A percentile compares a stretch with the other conserved stretches of the same genome.
These are phyloP conservation scores for Thelaira solivaga DNA, from an alignment of 2,888 invertebrate genomes.

Conservation along the genomic window DNA sequence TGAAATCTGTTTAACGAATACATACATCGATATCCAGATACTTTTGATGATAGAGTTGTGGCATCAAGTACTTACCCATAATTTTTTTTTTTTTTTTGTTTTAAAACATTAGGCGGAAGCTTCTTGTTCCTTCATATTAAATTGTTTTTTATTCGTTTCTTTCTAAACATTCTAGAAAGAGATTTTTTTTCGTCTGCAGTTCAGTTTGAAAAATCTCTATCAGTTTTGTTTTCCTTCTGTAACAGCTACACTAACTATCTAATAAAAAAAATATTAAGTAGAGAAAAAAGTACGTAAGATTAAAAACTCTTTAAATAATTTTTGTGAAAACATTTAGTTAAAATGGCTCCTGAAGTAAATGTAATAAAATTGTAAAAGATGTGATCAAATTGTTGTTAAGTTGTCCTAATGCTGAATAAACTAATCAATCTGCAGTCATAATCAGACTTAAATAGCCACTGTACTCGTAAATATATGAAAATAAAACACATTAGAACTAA, in stretches of 20 bases:
- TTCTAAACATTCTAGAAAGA: no score
- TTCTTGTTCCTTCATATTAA: constrained; percentile 14
- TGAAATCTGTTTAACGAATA: not conserved
- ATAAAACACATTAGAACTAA: no score
- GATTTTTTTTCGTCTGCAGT: no score
- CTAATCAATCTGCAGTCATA: constrained; percentile 14
- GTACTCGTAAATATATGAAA: not conserved
- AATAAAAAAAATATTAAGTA: no score
- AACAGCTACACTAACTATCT: no score
- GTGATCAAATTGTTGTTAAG: constrained; percentile 11
- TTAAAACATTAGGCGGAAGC: constrained; percentile 20
- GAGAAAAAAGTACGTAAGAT: no score
- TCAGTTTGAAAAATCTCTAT: no score
- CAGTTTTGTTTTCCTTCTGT: no score
- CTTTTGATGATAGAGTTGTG: constrained; percentile 48
- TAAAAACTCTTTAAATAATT: constrained; percentile 31
- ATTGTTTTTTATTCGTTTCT: not conserved
- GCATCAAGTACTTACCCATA: constrained; percentile 60
- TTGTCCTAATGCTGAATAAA: not conserved
- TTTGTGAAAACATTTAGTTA: not conserved
- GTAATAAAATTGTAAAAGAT: constrained; percentile 14
- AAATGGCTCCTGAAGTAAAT: not conserved
- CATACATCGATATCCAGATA: not conserved
- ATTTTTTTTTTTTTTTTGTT: constrained; percentile 23
- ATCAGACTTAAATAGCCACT: constrained; percentile 23